Evolutionary conservation across 37 sponge, comb jelly and placozoan species (phyloP).

Genomic region (Aplysina aerophoba): DNA sequence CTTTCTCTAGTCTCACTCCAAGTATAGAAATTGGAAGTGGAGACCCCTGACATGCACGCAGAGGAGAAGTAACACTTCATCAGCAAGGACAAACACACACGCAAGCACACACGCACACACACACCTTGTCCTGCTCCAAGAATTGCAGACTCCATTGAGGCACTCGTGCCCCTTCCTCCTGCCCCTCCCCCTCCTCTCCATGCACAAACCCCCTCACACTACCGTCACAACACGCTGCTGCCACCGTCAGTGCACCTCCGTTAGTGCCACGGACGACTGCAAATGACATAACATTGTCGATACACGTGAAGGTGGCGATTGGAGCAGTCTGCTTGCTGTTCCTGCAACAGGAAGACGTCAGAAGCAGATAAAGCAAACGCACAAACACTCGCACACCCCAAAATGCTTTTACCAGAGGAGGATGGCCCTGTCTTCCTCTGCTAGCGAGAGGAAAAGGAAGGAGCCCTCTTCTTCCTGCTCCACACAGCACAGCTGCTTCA

Average conservation of each 20-base stretch:
- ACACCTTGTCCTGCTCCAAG: slow-evolving; percentile 16
- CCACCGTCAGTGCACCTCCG: not conserved
- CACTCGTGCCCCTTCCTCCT: too few species aligned
- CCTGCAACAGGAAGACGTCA: not conserved
- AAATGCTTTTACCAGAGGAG: not conserved
- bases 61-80: not conserved
- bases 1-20: not conserved
- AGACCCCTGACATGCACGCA: not conserved
- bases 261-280: not conserved
- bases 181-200: too few species aligned
- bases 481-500: slow-evolving; percentile 2
- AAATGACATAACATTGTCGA: not conserved
- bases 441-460: not conserved
- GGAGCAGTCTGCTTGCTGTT: slow-evolving; percentile 3
- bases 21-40: slow-evolving; percentile 27
- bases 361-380: too few species aligned
- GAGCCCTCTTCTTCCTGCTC: not conserved
- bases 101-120: slow-evolving; percentile 14
- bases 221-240: not conserved
- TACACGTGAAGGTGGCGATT: not conserved
- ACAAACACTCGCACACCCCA: too few species aligned
- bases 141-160: not conserved
- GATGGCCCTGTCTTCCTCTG: not conserved
- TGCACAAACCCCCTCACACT: not conserved
- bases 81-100: slow-evolving; percentile 1